Conservation (phyloP, 2,113 vertebrate genomes). For the Phylloscopus trochiloides region DNA sequence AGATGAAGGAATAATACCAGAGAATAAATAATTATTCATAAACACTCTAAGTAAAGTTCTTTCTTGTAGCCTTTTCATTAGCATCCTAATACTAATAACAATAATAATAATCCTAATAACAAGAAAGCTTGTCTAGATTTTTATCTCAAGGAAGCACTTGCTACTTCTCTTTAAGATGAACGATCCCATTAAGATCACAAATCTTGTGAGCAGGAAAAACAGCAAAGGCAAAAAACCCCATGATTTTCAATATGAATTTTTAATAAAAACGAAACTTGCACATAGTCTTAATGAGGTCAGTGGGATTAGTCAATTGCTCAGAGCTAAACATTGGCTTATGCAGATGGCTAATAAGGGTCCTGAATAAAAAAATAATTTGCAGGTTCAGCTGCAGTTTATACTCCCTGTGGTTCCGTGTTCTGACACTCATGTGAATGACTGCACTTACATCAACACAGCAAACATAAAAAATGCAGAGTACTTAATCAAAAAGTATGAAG, state of each 20-base stretch:
- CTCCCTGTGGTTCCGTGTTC: not conserved
- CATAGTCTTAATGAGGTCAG: not conserved
- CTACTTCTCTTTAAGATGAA: not conserved
- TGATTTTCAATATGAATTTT: not conserved
- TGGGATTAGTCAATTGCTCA: not conserved
- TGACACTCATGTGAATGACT: not conserved
- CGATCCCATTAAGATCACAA: not conserved
- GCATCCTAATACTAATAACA: not conserved
- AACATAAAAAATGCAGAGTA: not conserved
- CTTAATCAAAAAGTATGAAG: not conserved
- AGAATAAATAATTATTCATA: not conserved
- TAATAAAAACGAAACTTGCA: not conserved
- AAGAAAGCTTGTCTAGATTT: not conserved
- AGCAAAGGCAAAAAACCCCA: not conserved
- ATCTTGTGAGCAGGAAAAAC: not conserved
- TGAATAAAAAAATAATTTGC: not conserved
- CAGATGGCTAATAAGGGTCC: not conserved
- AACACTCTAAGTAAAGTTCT: not conserved
- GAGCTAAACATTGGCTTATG: not conserved
- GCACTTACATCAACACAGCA: not conserved
- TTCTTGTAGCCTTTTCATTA: not conserved
- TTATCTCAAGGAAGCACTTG: not conserved
- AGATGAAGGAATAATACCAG: not conserved
- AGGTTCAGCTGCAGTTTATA: not conserved
- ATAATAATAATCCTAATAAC: too few species aligned